Base-by-base conservation (phyloP, 2,888 invertebrate genomes). In the Maniola hyperantus region DNA sequence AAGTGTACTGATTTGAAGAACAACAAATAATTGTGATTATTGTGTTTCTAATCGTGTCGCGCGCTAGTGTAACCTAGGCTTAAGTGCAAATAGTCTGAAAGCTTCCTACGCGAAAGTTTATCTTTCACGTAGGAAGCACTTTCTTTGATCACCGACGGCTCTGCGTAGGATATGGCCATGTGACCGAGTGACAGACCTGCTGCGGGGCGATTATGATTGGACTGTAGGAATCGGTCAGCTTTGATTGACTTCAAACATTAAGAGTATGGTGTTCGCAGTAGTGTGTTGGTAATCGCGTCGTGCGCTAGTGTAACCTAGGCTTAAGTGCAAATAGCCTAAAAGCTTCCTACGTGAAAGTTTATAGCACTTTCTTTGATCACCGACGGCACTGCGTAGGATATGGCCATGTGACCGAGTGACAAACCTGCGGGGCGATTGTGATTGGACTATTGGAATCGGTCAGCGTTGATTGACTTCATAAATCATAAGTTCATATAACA, bases 321-420 rank as follows among this genome's bases (percentile, higher is more conserved):
- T n/a, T 68, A 67, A 74, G 78, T 78, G 78, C 76, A 77, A 80
- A 80, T 77, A 77, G 79, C 78, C 75, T 74, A 71, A 78, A 77
- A 75, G 77, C 78, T 79, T 81, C 79, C 77, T 76, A 72, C 74
- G 79, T 75, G 83, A 83, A 84, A 83, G 82, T 78, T 72, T 67
- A 73, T 70, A 68, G 65, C 73, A 75, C 78, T 82, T 79, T 80
- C 80, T 77, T 79, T 74, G 79, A 74, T 74, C 72, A 73, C 63
- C 68, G 63, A 44, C 63, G 44, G 63, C 63, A 63, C 63, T 46
- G 54, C 55, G 63, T 63, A 63, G 63, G 63, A 63, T 55, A 55
- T 44, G 54, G 54, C 62, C 62, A 53, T 33, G 20, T 26, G 55
- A 34, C 10, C 33, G 63, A 46, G 54, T 55, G 63, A 63, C 63